Evolutionary conservation across 2,797 vertebrate genomes (phyloP), one percentile per base, ranked within the genome.

Genomic region (Fistularia tabacaria): DNA sequence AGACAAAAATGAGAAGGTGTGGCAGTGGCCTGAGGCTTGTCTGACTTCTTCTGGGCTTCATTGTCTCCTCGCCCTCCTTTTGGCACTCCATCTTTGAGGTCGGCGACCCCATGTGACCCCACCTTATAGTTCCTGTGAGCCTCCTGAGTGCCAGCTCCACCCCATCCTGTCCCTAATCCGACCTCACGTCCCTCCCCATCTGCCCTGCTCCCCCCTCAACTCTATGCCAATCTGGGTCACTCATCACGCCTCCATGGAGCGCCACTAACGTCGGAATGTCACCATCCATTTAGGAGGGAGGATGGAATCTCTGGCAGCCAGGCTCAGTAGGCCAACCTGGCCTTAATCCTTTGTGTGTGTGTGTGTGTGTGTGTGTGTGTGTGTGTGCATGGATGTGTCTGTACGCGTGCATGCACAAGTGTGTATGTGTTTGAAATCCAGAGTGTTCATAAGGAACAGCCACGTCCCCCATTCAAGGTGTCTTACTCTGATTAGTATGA

Each of bases 181-280:
- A 61, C 56, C 70, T 58, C 53, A 37, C 65, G 44, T 53, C 54
- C 60, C 68, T 58, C 48, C 49, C 71, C 5, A 46, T 64, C 65
- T 57, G 55, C 13, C 7, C 46, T 49, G 3, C 15, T 25, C 13
- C 14, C n/a, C 9, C 43, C 40, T 55, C 47, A 56, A 59, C 68
- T 57, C 41, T 56, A 42, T 54, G 68, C 64, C 49, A 56, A 87
- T 85, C 81, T 88, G 83, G 87, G 87, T 88, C 87, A 86, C 51
- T 54, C 77, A 67, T 81, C 71, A 68, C 41, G 83, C 76, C 74
- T 80, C 64, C 48, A 6, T 73, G 66, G 73, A 83, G 80, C 56
- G 52, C 69, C 48, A 53, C 71, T 75, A 70, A 42, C 80, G 69
- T 84, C 51, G 67, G 79, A 80, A 84, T 82, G 85, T 84, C 87